These are phyloP conservation scores for Amazonetta brasiliensis DNA, from an alignment of 2,797 vertebrate species.

Conservation along the genomic window DNA sequence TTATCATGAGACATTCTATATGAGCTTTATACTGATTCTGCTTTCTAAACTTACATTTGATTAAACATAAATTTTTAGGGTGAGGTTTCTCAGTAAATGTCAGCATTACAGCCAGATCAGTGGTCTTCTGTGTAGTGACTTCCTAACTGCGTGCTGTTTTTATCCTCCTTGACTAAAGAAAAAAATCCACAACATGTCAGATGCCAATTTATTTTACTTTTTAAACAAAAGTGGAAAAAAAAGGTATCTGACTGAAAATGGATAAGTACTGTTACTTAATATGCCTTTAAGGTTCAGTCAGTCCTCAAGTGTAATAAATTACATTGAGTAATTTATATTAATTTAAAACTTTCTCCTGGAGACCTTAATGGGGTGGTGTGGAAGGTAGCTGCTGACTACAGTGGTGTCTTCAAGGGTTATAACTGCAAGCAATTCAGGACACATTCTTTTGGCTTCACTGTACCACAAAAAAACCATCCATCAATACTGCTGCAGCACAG, in stretches of 20 bases:
- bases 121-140: not conserved
- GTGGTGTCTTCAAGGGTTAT: not conserved
- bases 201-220: not conserved
- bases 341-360: not conserved
- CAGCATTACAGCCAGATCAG: not conserved
- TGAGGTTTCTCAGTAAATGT: not conserved
- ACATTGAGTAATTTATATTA: not conserved
- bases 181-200: not conserved
- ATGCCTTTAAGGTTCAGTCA: not conserved
- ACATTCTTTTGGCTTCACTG: not conserved
- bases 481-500: not conserved
- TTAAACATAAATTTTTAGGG: not conserved
- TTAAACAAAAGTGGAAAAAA: rapidly evolving
- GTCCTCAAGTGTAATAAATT: not conserved
- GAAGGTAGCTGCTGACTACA: not conserved
- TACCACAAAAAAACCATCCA: not conserved
- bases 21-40: not conserved
- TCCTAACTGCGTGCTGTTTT: not conserved
- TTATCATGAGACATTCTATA: not conserved
- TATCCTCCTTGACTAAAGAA: not conserved
- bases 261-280: not conserved
- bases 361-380: not conserved
- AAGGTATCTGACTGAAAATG: not conserved
- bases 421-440: not conserved
- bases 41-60: not conserved